Base-by-base conservation (phyloP, 2,888 invertebrate genomes). In the Dorcus parallelipipedus region DNA sequence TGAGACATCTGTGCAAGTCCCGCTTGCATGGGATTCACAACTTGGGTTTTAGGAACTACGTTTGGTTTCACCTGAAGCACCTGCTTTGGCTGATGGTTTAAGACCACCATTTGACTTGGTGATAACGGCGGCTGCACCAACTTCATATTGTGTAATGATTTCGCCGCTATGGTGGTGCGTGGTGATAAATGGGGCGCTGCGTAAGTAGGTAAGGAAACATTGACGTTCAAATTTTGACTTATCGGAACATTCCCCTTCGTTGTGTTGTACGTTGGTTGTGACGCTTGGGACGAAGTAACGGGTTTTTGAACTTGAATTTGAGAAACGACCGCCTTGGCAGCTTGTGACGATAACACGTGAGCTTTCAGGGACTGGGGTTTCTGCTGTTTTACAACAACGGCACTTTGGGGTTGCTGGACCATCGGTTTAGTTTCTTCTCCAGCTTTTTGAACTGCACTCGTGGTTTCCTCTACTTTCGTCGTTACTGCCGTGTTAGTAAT, bases 331-430 rank as follows among this genome's bases (percentile, higher is more conserved):
- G 74, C 74, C 64, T 76, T 74, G 2, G 76, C 74, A 1, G 73
- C 76, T 63, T 82, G 82, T 38, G 82, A 80, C 53, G 83, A 84
- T 17, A 86, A 70, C 3, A 86, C 85, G 62, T 86, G 86, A 2
- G 86, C 86, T 68, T 86, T 86, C 2, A 86, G 73, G 4, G 84
- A 84, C 17, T 84, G 85, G 0, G 84, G 81, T 66, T 78, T 81
- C 71, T 75, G 71, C 41, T 81, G 80, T 3, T 80, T 80, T 67
- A 82, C 56, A 10, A 67, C 55, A 10, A 64, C 62, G 38, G 64
- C 60, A 52, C 33, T 49, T 49, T 49, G 49, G 9, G 33, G 26
- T 42, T 7, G 9, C 10, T 42, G 42, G 6, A 42, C 17, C 17
- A 14, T 5, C 5, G 17, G n/a, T 26, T 20, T 20, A 23, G 10